Evolutionary conservation across 2,797 vertebrate species (phyloP), one percentile per base, ranked within the genome.

Genomic region (Macroramphosus scolopax): DNA sequence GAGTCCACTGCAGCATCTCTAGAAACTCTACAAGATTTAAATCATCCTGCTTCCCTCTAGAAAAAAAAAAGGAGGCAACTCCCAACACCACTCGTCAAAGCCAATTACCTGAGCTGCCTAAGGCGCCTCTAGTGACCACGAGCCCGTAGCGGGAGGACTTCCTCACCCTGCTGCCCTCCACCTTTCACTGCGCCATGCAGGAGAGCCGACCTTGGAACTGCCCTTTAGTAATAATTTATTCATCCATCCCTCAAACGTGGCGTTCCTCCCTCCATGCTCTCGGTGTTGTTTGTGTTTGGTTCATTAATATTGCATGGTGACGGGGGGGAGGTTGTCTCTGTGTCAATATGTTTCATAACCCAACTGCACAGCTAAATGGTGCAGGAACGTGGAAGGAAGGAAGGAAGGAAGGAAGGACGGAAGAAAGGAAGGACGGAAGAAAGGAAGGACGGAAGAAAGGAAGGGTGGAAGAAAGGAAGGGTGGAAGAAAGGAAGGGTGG

Each of bases 301-400:
- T 75, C 69, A 84, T 81, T 68, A 45, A 83, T 78, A 75, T 74
- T 76, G 59, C 58, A 80, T 72, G 44, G 22, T 40, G 53, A 37
- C 36, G 50, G 6, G 5, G 31, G 31, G 22, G 13, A 41, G 25
- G 44, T 14, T 17, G 11, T 24, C 7, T 5, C 31, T 30, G 16
- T 13, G 43, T 61, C 63, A 61, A 70, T 56, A 8, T 8, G 18
- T 48, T 67, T 45, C 14, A 15, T 17, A 37, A 41, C 38, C 58
- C 47, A 38, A 14, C 44, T 17, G 14, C 7, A 11, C 1, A 2
- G 29, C 35, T 53, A 51, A 72, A 62, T 18, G 13, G 28, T 29
- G 22, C 6, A 37, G 6, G 36, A 44, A 15, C n/a, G 39, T 0
- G 1, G 18, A 29, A 16, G 7, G 17, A 37, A 17, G 1, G 2